Base-by-base conservation (phyloP, 2,113 vertebrate genomes). In the Microcebus ravelobensis region DNA sequence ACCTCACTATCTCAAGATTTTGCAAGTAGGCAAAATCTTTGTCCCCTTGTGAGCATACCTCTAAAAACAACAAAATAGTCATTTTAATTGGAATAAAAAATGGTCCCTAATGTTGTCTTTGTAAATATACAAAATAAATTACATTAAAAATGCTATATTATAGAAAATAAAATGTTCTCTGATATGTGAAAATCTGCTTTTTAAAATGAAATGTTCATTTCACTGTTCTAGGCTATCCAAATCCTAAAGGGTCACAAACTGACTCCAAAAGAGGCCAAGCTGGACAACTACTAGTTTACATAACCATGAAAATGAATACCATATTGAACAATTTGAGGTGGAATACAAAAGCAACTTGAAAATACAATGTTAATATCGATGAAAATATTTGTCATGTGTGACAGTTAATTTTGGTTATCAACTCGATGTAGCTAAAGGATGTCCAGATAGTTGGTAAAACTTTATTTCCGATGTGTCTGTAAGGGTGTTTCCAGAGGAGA, bases 241-340 rank as follows among this genome's bases (percentile, higher is more conserved):
- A 67, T 8, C 45, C 95, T 61, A 21, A 95, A 97, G 94, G 42
- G 92, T 95, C 94, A 98, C 93, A 98, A 65, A 97, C 93, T 98
- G 67, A 48, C 95, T 96, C 91, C 81, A 85, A 91, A 95, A 97
- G 87, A 96, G 77, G 45, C 70, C 86, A 97, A 97, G 42, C 67
- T 96, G 96, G 98, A 65, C 86, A 98, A 90, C 63, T 97, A 89
- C 87, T 97, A 97, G 90, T 96, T 84, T 96, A 97, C 83, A 97
- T 76, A 92, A 94, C 67, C 80, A 89, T 27, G 67, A 97, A 97
- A 98, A 94, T 52, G 76, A 97, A 87, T 90, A 83, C 81, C 77
- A 91, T 97, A 82, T 76, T 95, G 45, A 96, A 97, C 97, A 88
- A 25, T 81, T 87, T 97, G 45, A 81, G 42, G 23, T 90, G 55